Base-by-base conservation (phyloP, 2,888 invertebrate species). In the Cheilosia urbana region DNA sequence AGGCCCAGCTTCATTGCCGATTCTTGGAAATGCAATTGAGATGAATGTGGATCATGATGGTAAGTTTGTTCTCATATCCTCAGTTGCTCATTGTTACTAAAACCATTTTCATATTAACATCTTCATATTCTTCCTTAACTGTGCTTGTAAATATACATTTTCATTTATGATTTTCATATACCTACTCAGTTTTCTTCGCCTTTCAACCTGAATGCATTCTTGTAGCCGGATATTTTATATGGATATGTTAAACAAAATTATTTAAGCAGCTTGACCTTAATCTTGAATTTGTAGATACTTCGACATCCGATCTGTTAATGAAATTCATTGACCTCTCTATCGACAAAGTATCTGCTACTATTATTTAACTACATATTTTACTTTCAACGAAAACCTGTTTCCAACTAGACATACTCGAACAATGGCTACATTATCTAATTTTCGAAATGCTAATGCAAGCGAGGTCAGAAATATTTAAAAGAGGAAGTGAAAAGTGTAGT, bases 21-120 rank as follows among this genome's bases (percentile, higher is more conserved):
- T 95, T 17, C 89, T 95, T 72, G 95, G 95, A 49, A 92, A 95
- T 90, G 93, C 93, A 27, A 92, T 94, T 65, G 94, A 95, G 89
- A 92, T 94, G 87, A 93, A 94, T 89, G 93, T 93, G 40, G 94
- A 94, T 89, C 94, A 94, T 87, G 94, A 94, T 89, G 94, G 94
- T 94, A 90, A 92, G 17, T n/a, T 58, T 24, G 63, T 45, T 24
- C 13, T 24, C 30, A 30, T 19, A 47, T 37, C 4, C 11, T 4
- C n/a, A 17, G 9, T 27, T 53, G 11, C 15, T 21, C 24, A 4
- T 45, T 73, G 72, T 71, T 63, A 71, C 63, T 78, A 78, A 76
- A 34, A 42, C 15, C 65, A 66, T 66, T 53, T 53, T 51, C 47
- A 69, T n/a, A 71, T n/a, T 68, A 58, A 76, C 42, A 17, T 5